Evolutionary conservation across 2,113 vertebrate species (phyloP).

Genomic region (Dicentrarchus labrax): DNA sequence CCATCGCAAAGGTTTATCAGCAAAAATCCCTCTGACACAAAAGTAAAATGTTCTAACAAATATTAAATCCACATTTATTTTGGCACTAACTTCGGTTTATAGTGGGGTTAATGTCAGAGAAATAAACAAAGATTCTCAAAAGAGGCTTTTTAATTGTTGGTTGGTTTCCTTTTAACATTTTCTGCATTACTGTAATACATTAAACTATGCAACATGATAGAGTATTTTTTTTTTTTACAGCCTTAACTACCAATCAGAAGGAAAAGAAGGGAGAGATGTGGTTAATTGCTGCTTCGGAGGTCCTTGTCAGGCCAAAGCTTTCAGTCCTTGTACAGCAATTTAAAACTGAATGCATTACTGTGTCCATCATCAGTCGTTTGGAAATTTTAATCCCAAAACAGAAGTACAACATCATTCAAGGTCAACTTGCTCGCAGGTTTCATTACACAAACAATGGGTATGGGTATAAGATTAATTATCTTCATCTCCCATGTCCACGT

Average conservation of each 20-base stretch:
- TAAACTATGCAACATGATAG: neutral
- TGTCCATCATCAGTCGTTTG: slow-evolving; percentile 16
- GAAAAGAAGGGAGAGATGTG: neutral
- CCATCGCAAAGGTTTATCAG: neutral
- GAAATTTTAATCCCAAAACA: slow-evolving; percentile 30
- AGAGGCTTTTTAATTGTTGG: slow-evolving; percentile 11
- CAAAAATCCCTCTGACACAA: neutral
- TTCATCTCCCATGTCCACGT: slow-evolving; percentile 91
- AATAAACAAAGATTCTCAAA: neutral
- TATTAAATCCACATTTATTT: neutral
- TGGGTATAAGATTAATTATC: slow-evolving; percentile 40
- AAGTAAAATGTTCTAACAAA: neutral
- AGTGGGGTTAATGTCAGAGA: neutral
- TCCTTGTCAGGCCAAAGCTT: neutral
- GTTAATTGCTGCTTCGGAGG: neutral
- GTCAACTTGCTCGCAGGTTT: slow-evolving; percentile 3
- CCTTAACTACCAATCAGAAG: neutral
- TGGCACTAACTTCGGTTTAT: neutral
- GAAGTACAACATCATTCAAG: slow-evolving; percentile 41
- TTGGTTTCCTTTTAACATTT: slow-evolving; percentile 3
- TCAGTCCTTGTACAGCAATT: neutral
- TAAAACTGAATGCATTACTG: slow-evolving; percentile 8
- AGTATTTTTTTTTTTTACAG: slow-evolving; percentile 31
- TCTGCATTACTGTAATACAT: slow-evolving; percentile 26
- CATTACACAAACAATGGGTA: neutral